Evolutionary conservation across 2,113 vertebrate species (phyloP), one percentile per base, ranked within the genome.

Genomic region (Lophotis ruficrista): DNA sequence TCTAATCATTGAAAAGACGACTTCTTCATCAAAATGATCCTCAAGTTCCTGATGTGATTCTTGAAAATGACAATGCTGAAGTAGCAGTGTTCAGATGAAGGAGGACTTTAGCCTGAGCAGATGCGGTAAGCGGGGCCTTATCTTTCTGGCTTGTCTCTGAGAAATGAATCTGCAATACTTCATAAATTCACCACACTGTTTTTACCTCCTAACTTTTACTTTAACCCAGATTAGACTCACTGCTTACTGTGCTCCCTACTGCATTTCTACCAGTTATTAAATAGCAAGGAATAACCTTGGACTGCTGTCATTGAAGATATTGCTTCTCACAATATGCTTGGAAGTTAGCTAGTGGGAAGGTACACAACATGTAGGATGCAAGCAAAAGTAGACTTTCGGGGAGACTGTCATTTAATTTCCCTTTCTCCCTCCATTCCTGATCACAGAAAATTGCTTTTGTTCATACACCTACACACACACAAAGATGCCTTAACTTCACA

Each of bases 11-110:
- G 75, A 83, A 70, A 56, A 92, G 80, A 82, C 13, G 16, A 60
- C 62, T 84, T 87, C 66, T 87, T 78, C 85, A 80, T 83, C 83
- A 94, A 57, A 96, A 96, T 64, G 27, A 88, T 57, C n/a, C 24
- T 45, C 61, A 61, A 79, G 50, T 56, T 89, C 79, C 77, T 23
- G 47, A 78, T 70, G 31, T 47, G 76, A 21, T 87, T 76, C 85
- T 72, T 89, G 61, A 94, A 94, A 95, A 90, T 10, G 17, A 35
- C 56, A 90, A 43, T 35, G 35, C 19, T 65, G 51, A 94, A 95
- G 73, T 37, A 95, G 56, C 33, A 51, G 37, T 19, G 17, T 27
- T 83, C 45, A 92, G 47, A 65, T 60, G 81, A 28, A 66, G 43
- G n/a, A 87, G 37, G 33, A 60, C 83, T 90, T 83, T 50, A 30